These are phyloP conservation scores for Neofelis nebulosa DNA, from an alignment of 2,113 vertebrate species.

Conservation along the genomic window DNA sequence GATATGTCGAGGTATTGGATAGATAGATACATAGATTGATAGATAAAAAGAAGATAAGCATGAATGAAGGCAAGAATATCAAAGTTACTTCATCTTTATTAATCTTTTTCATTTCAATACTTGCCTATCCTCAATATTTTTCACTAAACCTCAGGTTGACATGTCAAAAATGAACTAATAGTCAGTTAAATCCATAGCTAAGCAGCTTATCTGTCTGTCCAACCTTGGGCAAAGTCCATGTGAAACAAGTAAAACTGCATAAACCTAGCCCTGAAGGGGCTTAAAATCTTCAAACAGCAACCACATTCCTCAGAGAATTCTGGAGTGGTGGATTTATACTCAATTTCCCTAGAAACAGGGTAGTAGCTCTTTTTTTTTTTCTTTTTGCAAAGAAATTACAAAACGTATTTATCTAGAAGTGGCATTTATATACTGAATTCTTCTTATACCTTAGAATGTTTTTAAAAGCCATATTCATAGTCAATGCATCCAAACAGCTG, in stretches of 20 bases:
- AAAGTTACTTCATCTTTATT: conserved; percentile 17
- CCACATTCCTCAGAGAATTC: neutral
- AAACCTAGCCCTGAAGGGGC: neutral
- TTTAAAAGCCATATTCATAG: neutral
- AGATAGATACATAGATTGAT: neutral
- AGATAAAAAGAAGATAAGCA: neutral
- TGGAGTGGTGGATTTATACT: neutral
- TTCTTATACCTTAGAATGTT: neutral
- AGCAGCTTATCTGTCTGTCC: conserved; percentile 61
- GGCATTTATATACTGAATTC: neutral
- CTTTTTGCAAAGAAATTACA: neutral
- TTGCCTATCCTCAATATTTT: neutral
- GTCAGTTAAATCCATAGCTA: conserved; percentile 54
- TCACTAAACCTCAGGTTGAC: conserved; percentile 14
- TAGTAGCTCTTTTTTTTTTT: neutral
- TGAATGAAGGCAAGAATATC: neutral
- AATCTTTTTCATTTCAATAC: neutral
- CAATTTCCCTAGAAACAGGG: neutral
- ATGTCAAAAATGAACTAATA: conserved; percentile 37
- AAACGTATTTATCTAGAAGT: neutral
- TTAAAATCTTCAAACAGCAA: conserved; percentile 48
- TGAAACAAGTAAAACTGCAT: conserved; percentile 17
- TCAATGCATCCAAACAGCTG: neutral
- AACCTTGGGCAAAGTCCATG: conserved; percentile 32
- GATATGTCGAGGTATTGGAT: neutral